A percentile compares a stretch with the other conserved stretches of the same genome.
These are phyloP conservation scores for Setipinna tenuifilis DNA, from an alignment of 2,797 vertebrate species.

Conservation along the genomic window DNA sequence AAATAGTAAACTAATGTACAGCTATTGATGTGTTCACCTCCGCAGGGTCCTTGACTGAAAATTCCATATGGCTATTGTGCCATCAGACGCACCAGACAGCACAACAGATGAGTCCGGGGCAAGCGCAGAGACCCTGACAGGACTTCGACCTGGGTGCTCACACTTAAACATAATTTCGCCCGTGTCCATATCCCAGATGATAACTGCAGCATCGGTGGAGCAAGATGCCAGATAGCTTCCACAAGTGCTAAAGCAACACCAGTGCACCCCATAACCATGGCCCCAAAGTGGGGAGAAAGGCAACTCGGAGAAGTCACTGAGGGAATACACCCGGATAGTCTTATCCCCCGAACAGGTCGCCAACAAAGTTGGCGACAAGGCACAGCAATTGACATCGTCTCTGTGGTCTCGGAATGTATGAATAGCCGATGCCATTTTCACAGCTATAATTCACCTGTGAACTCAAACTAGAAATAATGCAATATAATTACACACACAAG, in stretches of 20 bases:
- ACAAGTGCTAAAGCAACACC: slow-evolving; percentile 84
- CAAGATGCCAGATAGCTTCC: slow-evolving; percentile 80
- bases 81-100: slow-evolving; percentile 80
- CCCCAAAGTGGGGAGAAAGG: slow-evolving; percentile 78
- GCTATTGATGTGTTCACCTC: slow-evolving; percentile 67
- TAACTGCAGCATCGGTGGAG: slow-evolving; percentile 80
- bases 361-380: slow-evolving; percentile 77
- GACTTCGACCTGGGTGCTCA: slow-evolving; percentile 76
- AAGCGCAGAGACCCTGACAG: slow-evolving; percentile 81
- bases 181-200: slow-evolving; percentile 70
- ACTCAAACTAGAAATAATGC: neutral
- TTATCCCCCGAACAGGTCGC: slow-evolving; percentile 87
- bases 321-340: slow-evolving; percentile 79
- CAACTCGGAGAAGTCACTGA: slow-evolving; percentile 74
- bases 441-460: neutral
- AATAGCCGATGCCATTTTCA: slow-evolving; percentile 78
- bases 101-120: slow-evolving; percentile 67
- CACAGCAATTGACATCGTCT: slow-evolving; percentile 83
- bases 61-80: slow-evolving; percentile 82
- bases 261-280: slow-evolving; percentile 83
- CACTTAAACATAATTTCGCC: slow-evolving; percentile 71
- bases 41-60: slow-evolving; percentile 61
- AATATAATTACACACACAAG: slow-evolving; percentile 47
- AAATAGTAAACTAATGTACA: neutral
- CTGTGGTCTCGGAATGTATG: slow-evolving; percentile 75